phyloP scores from a whole-genome alignment of 2,888 invertebrate species.

The Odontocerum albicorne region DNA sequence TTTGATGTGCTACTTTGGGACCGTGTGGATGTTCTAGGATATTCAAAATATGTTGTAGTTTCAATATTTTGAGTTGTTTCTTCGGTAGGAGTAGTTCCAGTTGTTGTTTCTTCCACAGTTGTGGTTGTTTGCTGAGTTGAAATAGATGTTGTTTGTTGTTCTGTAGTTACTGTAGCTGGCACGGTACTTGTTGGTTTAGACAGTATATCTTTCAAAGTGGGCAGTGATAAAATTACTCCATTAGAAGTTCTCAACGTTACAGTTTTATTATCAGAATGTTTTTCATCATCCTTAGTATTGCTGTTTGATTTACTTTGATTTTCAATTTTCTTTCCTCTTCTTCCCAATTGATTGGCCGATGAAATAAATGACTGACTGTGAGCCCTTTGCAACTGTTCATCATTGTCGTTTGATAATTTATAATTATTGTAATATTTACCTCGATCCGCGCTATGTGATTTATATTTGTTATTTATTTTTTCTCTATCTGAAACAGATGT shows the following conservation, averaged over 20 bases:
- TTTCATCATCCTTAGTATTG: conserved; percentile 37
- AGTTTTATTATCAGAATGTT: conserved; percentile 28
- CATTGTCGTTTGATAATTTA: conserved; percentile 49
- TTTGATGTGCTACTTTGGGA: conserved; percentile 28
- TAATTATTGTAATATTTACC: conserved; percentile 28
- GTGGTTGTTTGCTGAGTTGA: conserved; percentile 32
- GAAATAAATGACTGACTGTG: conserved; percentile 71
- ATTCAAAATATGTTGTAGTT: conserved; percentile 23
- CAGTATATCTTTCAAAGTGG: conserved; percentile 36
- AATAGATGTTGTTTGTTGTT: conserved; percentile 27
- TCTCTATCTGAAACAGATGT: conserved; percentile 13
- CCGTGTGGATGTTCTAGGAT: conserved; percentile 17
- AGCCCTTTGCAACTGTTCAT: conserved; percentile 67
- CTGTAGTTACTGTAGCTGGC: conserved; percentile 27
- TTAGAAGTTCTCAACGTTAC: conserved; percentile 29
- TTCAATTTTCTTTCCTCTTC: conserved; percentile 51
- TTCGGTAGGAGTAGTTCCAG: conserved; percentile 27
- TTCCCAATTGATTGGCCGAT: conserved; percentile 53
- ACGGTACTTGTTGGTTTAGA: conserved; percentile 31
- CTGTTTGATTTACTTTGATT: conserved; percentile 37
- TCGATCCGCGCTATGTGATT: conserved; percentile 19
- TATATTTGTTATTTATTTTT: conserved; percentile 16
- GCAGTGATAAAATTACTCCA: conserved; percentile 27
- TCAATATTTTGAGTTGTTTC: conserved; percentile 23
- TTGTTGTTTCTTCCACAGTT: conserved; percentile 26